These are phyloP conservation scores for Drosophila falleni DNA, from an alignment of 2,888 invertebrate genomes.

Conservation along the genomic window DNA sequence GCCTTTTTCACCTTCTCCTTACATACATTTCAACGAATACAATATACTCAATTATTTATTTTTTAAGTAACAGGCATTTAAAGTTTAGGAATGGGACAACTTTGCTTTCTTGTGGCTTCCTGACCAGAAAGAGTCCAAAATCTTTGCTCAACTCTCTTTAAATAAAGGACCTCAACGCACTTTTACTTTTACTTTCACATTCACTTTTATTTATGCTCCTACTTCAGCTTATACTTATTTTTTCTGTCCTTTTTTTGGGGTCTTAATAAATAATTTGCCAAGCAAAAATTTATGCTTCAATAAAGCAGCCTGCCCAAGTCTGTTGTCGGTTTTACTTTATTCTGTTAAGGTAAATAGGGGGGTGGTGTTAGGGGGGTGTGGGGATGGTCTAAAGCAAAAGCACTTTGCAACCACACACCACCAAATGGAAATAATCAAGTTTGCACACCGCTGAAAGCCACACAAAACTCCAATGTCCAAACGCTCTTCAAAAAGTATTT, in stretches of 20 bases:
- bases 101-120: slow-evolving; percentile 54
- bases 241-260: slow-evolving; percentile 50
- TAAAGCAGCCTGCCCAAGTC: slow-evolving; percentile 59
- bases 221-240: slow-evolving; percentile 8
- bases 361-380: not conserved
- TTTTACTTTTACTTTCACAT: slow-evolving; percentile 52
- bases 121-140: slow-evolving; percentile 28
- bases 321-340: slow-evolving; percentile 42
- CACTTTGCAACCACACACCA: slow-evolving; percentile 31
- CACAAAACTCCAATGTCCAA: slow-evolving; percentile 66
- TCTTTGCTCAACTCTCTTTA: slow-evolving; percentile 38
- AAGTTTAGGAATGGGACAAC: slow-evolving; percentile 20
- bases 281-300: slow-evolving; percentile 77
- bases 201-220: slow-evolving; percentile 27
- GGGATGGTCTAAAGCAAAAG: slow-evolving; percentile 10
- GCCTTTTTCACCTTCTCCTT: not conserved
- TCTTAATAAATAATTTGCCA: slow-evolving; percentile 77
- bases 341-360: slow-evolving; percentile 4
- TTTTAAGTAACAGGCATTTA: not conserved
- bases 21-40: not conserved
- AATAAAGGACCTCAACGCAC: slow-evolving; percentile 48
- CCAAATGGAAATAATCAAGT: slow-evolving; percentile 73
- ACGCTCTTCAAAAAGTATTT: slow-evolving; percentile 70
- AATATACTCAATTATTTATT: not conserved
- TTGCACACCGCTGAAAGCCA: slow-evolving; percentile 71